Evolutionary conservation across 2,797 vertebrate genomes (phyloP).

Genomic region (Pantherophis vulpinus): DNA sequence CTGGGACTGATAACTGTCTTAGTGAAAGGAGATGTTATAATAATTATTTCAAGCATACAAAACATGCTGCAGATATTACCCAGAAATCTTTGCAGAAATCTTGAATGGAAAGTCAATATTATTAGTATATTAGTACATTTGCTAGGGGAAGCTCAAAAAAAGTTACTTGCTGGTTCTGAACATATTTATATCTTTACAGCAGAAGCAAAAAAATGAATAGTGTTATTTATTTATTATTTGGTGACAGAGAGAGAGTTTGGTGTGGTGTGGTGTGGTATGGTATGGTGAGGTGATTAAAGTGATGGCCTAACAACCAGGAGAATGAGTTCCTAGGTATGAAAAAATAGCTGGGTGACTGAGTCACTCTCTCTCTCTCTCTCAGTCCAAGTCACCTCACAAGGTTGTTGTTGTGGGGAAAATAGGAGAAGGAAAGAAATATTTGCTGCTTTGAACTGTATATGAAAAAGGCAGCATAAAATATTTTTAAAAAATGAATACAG

Average conservation of each 20-base stretch:
- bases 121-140: neutral
- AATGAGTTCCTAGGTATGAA: neutral
- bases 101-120: neutral
- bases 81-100: neutral
- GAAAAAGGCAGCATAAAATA: neutral
- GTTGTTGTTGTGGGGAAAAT: neutral
- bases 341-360: neutral
- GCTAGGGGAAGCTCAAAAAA: neutral
- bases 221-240: neutral
- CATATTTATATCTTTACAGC: neutral
- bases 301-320: neutral
- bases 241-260: too few relatives aligned
- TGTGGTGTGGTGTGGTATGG: neutral
- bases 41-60: neutral
- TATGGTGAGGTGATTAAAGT: neutral
- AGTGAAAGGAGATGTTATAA: neutral
- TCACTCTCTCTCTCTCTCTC: neutral
- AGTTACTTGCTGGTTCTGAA: neutral
- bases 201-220: neutral
- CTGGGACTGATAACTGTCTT: neutral
- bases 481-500: neutral
- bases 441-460: neutral
- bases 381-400: neutral
- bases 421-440: neutral
- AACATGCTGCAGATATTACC: neutral